Conservation (phyloP, 2,113 vertebrate species). For the Pterocles burchelli region DNA sequence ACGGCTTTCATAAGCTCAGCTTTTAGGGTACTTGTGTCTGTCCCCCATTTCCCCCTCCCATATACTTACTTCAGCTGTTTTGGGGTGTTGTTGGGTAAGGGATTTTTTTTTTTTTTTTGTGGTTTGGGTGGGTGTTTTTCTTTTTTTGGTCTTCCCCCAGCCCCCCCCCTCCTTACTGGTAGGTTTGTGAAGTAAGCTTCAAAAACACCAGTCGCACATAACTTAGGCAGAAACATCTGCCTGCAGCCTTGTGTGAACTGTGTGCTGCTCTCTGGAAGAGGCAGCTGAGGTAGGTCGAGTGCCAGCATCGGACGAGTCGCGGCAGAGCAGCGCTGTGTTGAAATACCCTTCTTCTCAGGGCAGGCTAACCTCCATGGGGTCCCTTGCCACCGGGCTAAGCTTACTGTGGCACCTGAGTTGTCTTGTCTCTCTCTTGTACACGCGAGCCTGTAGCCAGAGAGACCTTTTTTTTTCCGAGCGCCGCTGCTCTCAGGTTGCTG, state of each 20-base stretch:
- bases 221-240: background rate
- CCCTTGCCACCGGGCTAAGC: rapidly evolving
- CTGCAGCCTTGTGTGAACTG: background rate
- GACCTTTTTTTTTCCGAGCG: background rate
- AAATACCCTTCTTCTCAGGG: background rate
- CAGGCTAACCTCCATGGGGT: background rate
- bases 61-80: background rate
- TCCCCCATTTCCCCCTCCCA: background rate
- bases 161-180: background rate
- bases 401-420: background rate
- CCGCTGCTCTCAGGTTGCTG: rapidly evolving
- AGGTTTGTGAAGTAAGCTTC: background rate
- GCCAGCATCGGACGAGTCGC: rapidly evolving
- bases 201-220: rapidly evolving
- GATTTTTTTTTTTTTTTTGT: background rate
- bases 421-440: background rate
- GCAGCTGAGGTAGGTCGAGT: background rate
- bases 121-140: background rate
- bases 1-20: background rate
- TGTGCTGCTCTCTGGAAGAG: background rate
- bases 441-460: rapidly evolving
- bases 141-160: background rate
- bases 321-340: background rate
- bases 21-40: background rate
- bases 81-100: background rate